A percentile compares a stretch with the other conserved stretches of the same genome.
phyloP scores from a whole-genome alignment of 2,113 vertebrate genomes.

The Corynorhinus townsendii region DNA sequence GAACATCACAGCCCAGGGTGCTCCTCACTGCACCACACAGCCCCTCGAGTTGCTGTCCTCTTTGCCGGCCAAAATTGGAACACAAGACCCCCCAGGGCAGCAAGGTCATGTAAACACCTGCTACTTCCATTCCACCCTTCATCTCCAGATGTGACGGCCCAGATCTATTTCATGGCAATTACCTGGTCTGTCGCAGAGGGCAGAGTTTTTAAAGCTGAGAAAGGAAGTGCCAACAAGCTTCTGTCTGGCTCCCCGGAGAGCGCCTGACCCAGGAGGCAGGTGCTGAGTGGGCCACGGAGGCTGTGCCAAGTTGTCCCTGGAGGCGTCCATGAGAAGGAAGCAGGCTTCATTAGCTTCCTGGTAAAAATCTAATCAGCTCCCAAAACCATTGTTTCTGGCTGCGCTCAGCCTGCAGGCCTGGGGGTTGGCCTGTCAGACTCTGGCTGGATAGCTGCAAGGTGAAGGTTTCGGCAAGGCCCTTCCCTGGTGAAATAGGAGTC shows the following conservation, averaged over 20 bases:
- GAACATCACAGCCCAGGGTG: not conserved
- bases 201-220: slow-evolving; percentile 20
- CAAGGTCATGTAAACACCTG: not conserved
- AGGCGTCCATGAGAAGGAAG: not conserved
- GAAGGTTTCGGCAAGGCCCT: not conserved
- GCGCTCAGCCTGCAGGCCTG: not conserved
- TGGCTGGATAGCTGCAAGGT: not conserved
- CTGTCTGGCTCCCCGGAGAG: not conserved
- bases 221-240: not conserved
- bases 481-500: not conserved
- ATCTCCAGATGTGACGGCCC: not conserved
- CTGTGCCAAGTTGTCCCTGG: not conserved
- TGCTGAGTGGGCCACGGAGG: not conserved
- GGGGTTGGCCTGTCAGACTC: not conserved
- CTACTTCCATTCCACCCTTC: not conserved
- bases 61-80: not conserved
- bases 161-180: not conserved
- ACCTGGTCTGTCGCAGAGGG: not conserved
- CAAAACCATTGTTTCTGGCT: not conserved
- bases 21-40: not conserved
- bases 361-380: not conserved
- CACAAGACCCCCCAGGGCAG: not conserved
- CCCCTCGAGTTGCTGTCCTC: not conserved
- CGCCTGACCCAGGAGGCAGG: not conserved
- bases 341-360: slow-evolving; percentile 6